These are phyloP conservation scores for Phainopepla nitens DNA, from an alignment of 2,113 vertebrate species.

Conservation along the genomic window DNA sequence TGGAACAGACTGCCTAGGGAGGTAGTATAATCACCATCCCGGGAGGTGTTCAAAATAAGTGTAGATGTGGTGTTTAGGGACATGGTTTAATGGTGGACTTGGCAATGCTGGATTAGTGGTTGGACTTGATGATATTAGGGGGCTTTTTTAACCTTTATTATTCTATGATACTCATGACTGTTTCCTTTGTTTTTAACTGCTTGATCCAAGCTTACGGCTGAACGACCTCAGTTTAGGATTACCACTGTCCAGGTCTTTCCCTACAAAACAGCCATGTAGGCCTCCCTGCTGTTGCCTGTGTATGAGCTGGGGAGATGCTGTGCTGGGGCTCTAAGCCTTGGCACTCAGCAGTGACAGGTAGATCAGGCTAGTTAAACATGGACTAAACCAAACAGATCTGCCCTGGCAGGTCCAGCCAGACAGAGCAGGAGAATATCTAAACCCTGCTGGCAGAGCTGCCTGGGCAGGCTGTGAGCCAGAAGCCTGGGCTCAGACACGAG, in stretches of 20 bases:
- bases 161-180: neutral
- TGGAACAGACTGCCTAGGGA: neutral
- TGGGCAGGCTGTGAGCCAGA: neutral
- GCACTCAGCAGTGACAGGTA: neutral
- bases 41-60: neutral
- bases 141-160: neutral
- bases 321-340: neutral
- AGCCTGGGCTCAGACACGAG: fast-evolving
- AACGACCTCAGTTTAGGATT: neutral
- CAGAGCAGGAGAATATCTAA: neutral
- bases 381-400: neutral
- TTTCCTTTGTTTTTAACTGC: neutral
- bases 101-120: neutral
- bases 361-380: neutral
- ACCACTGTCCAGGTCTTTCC: neutral
- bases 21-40: neutral
- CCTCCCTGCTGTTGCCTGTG: neutral
- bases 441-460: neutral
- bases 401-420: neutral
- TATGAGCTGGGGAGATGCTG: neutral
- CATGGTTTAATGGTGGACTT: neutral
- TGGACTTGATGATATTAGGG: neutral
- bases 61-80: neutral
- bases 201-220: neutral
- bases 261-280: neutral